phyloP scores from a whole-genome alignment of 1,140 invertebrate species.

The Heliconius hermathena region DNA sequence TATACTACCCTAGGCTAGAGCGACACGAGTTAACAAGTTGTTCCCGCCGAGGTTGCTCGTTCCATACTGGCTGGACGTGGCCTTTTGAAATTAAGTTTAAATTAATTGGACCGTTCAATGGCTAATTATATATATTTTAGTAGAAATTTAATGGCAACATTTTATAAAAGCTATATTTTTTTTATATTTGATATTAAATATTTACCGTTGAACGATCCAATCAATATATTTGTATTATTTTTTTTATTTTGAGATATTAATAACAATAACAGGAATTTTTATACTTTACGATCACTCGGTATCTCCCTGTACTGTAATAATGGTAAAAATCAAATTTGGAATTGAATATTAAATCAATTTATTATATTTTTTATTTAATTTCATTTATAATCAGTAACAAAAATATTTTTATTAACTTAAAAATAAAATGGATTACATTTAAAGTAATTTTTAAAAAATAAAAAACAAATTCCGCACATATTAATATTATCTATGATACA shows the following conservation, averaged over 20 bases:
- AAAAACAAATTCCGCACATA: background rate
- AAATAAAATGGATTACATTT: background rate
- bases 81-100: background rate
- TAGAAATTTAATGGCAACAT: slow-evolving; percentile 12
- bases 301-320: slow-evolving; percentile 65
- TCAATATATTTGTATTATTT: background rate
- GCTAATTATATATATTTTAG: background rate
- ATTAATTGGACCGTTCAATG: slow-evolving; percentile 7
- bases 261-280: slow-evolving; percentile 43
- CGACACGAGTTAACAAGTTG: slow-evolving; percentile 69
- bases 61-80: slow-evolving; percentile 43
- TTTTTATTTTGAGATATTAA: slow-evolving; percentile 13
- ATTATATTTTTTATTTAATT: background rate
- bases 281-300: slow-evolving; percentile 49
- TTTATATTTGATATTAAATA: background rate
- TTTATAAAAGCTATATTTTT: slow-evolving; percentile 8
- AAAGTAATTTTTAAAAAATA: background rate
- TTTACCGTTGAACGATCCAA: background rate
- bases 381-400: slow-evolving; percentile 1
- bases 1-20: slow-evolving; percentile 68
- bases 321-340: slow-evolving; percentile 19
- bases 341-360: background rate
- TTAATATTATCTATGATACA: slow-evolving; percentile 20
- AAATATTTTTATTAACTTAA: background rate
- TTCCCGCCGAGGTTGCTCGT: slow-evolving; percentile 64